These are phyloP conservation scores for Thumatha senex DNA, from an alignment of 2,888 invertebrate genomes.

Conservation along the genomic window DNA sequence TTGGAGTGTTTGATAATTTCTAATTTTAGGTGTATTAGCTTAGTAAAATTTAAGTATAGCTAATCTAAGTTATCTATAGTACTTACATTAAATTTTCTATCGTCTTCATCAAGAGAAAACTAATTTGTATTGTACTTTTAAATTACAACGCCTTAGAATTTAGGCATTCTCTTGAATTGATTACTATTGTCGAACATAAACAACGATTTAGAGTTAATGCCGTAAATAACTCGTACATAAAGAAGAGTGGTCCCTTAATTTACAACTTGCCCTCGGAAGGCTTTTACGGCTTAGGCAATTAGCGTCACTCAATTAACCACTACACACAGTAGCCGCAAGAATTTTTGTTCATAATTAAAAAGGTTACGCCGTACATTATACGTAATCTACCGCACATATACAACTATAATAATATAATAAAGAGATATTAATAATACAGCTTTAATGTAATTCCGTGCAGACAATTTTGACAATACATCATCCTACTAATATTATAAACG, in stretches of 20 bases:
- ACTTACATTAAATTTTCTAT: no score
- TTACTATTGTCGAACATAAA: constrained; percentile 48
- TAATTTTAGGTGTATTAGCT: background rate
- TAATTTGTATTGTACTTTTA: constrained; percentile 7
- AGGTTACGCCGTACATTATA: constrained; percentile 73
- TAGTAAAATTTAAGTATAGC: no score
- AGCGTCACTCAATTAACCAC: constrained; percentile 82
- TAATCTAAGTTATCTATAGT: no score
- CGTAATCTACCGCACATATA: constrained; percentile 8
- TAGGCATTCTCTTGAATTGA: constrained; percentile 22
- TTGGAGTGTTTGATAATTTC: background rate
- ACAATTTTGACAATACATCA: no score
- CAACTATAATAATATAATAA: no score
- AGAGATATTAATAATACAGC: no score
- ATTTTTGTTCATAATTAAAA: constrained; percentile 81
- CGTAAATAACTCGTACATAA: constrained; percentile 56
- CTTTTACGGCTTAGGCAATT: constrained; percentile 79
- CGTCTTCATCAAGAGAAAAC: background rate
- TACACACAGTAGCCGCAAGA: constrained; percentile 61
- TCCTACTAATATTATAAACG: no score
- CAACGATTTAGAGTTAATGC: constrained; percentile 51
- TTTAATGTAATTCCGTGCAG: no score
- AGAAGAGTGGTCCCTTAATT: constrained; percentile 65
- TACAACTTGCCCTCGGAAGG: constrained; percentile 62
- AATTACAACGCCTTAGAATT: constrained; percentile 16